phyloP scores from a whole-genome alignment of 1,140 invertebrate species.

The Tigriopus japonicus region DNA sequence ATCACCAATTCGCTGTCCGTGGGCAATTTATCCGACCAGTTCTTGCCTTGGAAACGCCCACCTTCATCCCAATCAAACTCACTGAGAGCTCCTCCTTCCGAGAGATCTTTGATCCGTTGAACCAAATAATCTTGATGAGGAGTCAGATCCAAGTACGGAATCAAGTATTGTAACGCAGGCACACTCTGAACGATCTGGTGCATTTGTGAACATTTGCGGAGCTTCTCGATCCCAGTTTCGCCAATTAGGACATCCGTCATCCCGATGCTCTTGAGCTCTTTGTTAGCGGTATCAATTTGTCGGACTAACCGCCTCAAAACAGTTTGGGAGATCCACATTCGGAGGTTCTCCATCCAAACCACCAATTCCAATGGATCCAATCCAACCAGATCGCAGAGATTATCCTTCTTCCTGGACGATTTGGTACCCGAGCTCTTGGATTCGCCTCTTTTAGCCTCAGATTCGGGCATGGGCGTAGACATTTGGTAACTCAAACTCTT shows the following conservation, averaged over 20 bases:
- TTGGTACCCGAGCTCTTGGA: neutral
- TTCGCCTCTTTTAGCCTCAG: neutral
- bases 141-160: conserved; percentile 6
- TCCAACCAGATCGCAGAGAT: neutral
- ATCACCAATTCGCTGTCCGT: conserved; percentile 10
- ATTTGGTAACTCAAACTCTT: conserved; percentile 1
- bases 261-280: neutral
- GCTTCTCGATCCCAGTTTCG: neutral
- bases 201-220: neutral
- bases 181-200: neutral
- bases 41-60: neutral
- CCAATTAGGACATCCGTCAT: conserved; percentile 4
- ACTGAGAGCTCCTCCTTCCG: neutral
- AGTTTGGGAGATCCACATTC: conserved; percentile 12
- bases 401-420: neutral
- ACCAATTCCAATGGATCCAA: conserved; percentile 9
- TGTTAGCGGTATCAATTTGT: conserved; percentile 11
- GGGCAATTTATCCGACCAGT: conserved; percentile 8
- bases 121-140: conserved; percentile 12
- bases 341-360: conserved; percentile 7
- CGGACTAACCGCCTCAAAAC: neutral
- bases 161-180: neutral
- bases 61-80: conserved; percentile 6
- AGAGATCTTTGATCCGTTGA: conserved; percentile 2
- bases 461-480: neutral